Base-by-base conservation (phyloP, 2,113 vertebrate genomes). In the Microtus oregoni region DNA sequence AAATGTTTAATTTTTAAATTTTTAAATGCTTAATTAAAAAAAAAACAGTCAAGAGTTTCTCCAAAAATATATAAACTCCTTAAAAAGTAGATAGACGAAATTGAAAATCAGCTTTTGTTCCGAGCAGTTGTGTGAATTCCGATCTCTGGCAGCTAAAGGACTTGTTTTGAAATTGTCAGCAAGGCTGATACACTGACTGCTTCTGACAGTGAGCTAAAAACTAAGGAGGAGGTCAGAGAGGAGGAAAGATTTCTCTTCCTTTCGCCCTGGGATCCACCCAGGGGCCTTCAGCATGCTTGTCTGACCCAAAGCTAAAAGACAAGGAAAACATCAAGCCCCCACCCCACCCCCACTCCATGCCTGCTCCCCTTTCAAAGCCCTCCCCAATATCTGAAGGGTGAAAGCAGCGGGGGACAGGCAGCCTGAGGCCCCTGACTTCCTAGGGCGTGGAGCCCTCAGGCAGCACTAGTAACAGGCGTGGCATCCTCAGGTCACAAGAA, bases 321-420 rank as follows among this genome's bases (percentile, higher is more conserved):
- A 30, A 30, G 87, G 73, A 67, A 81, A 87, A 61, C n/a, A 82
- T 47, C 92, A 95, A 95, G 79, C 55, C 90, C 24, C 1, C 7
- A 24, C 12, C 78, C 70, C 90, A 67, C 17, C 30, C 3, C 14
- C 85, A 72, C 26, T 19, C 1, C 15, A 24, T 22, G 44, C 72
- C 87, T 14, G 30, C 35, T 94, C 61, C 87, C 63, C 90, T 96
- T 86, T 38, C 95, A 89, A 95, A 97, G 89, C 86, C 92, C 81
- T 72, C 68, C n/a, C 93, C 70, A 78, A 61, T 67, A 41, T 89
- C 90, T 79, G 70, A 89, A 75, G 78, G 11, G 1, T 19, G 63
- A 35, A 58, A 2, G 86, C 83, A 76, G 86, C 55, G 72, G 77
- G 28, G 28, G 68, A 41, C 55, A 41, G 70, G 7, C 2, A 1